Evolutionary conservation across 2,797 vertebrate genomes (phyloP), one percentile per base, ranked within the genome.

Genomic region (Paratrypauchen microcephalus): DNA sequence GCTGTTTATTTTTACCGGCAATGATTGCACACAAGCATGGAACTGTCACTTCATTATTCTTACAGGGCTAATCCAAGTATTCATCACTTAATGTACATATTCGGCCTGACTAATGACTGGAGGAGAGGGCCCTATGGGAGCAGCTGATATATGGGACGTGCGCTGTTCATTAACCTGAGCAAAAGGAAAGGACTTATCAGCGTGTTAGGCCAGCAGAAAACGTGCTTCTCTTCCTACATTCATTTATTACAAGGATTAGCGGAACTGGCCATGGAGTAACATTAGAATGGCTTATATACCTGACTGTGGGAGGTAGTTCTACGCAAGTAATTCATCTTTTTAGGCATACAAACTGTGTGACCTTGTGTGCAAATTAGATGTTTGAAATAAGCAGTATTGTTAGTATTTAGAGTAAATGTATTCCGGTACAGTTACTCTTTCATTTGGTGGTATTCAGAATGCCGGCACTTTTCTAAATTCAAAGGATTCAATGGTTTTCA

Each of bases 1-100:
- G 24, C 61, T 76, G 76, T 87, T 88, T 86, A 76, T 80, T 91
- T 89, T 86, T 65, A 36, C 85, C 72, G 66, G 36, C 69, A 70
- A 81, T 57, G 24, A 57, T 81, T 75, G 70, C 72, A 36, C 68
- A 76, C 76, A 78, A 55, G 62, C 66, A 76, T 63, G 65, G 58
- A 75, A 60, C 30, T n/a, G 70, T 57, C 54, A 4, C 59, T 66
- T 55, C 73, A 73, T 76, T 75, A 81, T 75, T 81, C 60, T 61
- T 74, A 39, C 23, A 64, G 73, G 70, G 52, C 73, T 56, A 72
- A 70, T 68, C 62, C 54, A 32, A 23, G 56, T 66, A 16, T 76
- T 75, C 70, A 63, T 58, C 73, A 76, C 66, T 61, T 69, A 47
- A 71, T 72, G 57, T 55, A 65, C 72, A 78, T 76, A 74, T 80